phyloP scores from a whole-genome alignment of 2,797 vertebrate species.

The Myripristis jacobus region DNA sequence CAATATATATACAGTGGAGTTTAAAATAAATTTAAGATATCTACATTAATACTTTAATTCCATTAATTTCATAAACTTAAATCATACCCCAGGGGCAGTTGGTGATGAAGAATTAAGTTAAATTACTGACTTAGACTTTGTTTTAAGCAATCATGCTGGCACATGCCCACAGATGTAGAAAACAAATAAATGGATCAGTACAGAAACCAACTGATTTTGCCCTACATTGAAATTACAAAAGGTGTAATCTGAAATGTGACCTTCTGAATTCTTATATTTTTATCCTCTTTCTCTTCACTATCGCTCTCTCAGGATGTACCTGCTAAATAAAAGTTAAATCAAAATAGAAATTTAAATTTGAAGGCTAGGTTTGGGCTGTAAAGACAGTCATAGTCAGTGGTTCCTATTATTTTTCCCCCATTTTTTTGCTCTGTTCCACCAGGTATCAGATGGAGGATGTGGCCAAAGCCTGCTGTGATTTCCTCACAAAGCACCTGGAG shows the following conservation, averaged over 20 bases:
- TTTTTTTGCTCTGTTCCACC: background rate
- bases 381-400: background rate
- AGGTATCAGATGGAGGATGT: conserved; percentile 88
- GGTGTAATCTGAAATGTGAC: background rate
- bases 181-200: background rate
- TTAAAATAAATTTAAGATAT: no score
- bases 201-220: background rate
- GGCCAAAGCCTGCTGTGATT: conserved; percentile 86
- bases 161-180: background rate
- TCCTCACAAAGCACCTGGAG: conserved; percentile 85
- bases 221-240: background rate
- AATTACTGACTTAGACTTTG: background rate
- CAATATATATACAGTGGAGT: no score
- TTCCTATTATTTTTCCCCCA: background rate
- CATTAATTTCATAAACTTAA: no score
- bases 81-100: no score
- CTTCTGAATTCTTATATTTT: background rate
- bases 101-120: background rate
- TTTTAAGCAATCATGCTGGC: background rate
- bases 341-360: background rate
- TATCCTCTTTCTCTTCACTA: background rate
- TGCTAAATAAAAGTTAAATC: background rate
- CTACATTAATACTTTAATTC: no score
- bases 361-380: background rate
- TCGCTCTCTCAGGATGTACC: background rate